A percentile compares a stretch with the other conserved stretches of the same genome.
These are phyloP conservation scores for Origma solitaria DNA, from an alignment of 2,113 vertebrate species.

Conservation along the genomic window DNA sequence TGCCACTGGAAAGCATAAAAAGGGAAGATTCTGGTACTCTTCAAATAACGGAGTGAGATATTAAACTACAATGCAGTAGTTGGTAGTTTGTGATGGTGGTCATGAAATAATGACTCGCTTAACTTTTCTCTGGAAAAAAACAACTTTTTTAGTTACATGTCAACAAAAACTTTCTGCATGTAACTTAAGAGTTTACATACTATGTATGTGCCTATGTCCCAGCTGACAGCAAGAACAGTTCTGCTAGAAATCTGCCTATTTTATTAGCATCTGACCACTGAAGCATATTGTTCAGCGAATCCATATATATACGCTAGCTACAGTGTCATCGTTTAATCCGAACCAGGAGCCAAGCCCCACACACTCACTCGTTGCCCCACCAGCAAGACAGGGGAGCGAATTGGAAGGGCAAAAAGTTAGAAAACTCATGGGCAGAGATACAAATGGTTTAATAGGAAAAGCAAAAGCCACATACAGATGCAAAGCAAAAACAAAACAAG, in stretches of 20 bases:
- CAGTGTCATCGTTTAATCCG: background rate
- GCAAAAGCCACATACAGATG: background rate
- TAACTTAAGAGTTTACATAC: background rate
- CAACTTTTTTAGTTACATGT: fast-evolving
- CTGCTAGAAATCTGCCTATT: background rate
- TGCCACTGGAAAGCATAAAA: background rate
- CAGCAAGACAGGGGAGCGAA: background rate
- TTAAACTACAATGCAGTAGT: background rate
- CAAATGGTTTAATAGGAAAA: background rate
- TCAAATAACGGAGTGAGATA: background rate
- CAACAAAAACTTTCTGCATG: background rate
- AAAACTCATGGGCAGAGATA: background rate
- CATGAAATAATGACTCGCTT: fast-evolving
- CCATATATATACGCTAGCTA: no score
- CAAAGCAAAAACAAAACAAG: background rate
- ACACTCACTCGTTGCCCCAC: background rate
- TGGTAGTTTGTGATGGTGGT: background rate
- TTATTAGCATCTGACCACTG: background rate
- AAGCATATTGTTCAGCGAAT: background rate
- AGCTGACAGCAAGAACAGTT: background rate
- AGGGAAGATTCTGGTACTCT: background rate
- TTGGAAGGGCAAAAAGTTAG: background rate
- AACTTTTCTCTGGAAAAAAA: background rate
- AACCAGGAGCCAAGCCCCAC: background rate
- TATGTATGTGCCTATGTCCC: fast-evolving